phyloP scores from a whole-genome alignment of 2,113 vertebrate genomes.

The Vicugna pacos region DNA sequence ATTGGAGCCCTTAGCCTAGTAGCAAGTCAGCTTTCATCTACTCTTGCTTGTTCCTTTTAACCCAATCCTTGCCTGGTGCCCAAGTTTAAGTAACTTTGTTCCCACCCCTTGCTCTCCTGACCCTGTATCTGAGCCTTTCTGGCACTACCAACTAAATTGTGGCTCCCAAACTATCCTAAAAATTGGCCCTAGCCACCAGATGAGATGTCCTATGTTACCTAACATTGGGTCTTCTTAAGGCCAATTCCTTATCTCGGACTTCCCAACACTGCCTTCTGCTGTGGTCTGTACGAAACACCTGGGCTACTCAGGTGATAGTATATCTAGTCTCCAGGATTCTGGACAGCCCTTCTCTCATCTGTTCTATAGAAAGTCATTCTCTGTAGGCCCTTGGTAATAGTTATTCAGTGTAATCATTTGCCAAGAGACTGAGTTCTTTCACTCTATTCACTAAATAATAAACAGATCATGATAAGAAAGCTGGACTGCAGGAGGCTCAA shows the following conservation, averaged over 20 bases:
- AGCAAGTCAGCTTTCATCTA: background rate
- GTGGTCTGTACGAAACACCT: background rate
- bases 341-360: background rate
- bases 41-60: background rate
- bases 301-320: background rate
- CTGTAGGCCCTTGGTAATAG: background rate
- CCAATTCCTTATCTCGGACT: background rate
- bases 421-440: background rate
- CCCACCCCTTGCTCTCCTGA: background rate
- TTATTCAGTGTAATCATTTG: background rate
- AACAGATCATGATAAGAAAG: conserved; percentile 30
- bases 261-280: background rate
- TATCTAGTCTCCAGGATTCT: background rate
- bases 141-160: background rate
- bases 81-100: background rate
- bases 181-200: background rate
- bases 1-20: background rate
- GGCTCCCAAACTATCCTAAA: background rate
- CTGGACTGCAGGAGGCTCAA: background rate
- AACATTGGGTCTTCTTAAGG: background rate
- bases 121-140: background rate
- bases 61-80: background rate
- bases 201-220: background rate
- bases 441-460: background rate
- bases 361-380: background rate